Evolutionary conservation across 2,888 invertebrate species (phyloP), one percentile per base, ranked within the genome.

Genomic region (Pheosia tremula): DNA sequence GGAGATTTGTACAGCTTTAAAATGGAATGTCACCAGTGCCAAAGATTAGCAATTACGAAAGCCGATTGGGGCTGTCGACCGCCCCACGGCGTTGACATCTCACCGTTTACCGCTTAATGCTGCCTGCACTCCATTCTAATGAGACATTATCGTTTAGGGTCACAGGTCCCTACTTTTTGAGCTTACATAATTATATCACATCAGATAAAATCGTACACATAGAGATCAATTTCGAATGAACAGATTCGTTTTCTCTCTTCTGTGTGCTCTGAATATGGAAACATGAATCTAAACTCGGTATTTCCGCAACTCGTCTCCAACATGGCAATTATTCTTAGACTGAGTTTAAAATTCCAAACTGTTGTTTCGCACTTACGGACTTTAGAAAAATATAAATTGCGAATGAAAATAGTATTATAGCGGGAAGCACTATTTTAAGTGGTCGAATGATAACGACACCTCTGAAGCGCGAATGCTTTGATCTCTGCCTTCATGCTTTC

Each of bases 401-500:
- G 39, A 69, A 72, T 72, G 69, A 77, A 80, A 76, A 76, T 72
- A 73, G 74, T 79, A 77, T 68, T 72, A 69, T 66, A 72, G 69
- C 63, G 71, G 63, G 62, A 69, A 75, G 69, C 70, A 69, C 61
- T 71, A 72, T 74, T 77, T 81, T 79, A 78, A 81, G 79, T 81
- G 77, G 77, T 74, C 70, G 66, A 70, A 77, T 82, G 82, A 83
- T 83, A 77, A 82, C 74, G 78, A 77, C 75, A 81, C 81, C 81
- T 82, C 78, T 75, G 76, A 76, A 79, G 71, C 72, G 76, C 67
- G 67, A 70, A 74, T 71, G 77, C 80, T 82, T 83, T 82, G 82
- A 84, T 83, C 80, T 78, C 71, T 56, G 67, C 65, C 66, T 64
- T 69, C 71, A 74, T 72, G 77, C 72, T 82, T 80, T 72, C 70